These are phyloP conservation scores for Notodonta ziczac DNA, from an alignment of 2,888 invertebrate species.

Conservation along the genomic window DNA sequence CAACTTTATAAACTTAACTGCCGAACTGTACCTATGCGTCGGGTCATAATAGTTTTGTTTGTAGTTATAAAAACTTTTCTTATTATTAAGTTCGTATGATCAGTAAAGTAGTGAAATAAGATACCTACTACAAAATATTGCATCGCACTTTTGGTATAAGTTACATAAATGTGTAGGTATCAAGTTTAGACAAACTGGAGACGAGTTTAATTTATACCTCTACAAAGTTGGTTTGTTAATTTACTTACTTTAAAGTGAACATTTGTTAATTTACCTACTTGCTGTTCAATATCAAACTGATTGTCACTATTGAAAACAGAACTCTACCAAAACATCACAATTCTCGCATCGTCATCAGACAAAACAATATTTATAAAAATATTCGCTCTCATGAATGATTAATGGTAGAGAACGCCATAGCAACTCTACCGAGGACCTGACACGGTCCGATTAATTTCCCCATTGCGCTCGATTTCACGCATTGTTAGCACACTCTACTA, in stretches of 20 bases:
- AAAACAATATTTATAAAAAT: neutral
- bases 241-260: too few relatives aligned
- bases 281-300: too few relatives aligned
- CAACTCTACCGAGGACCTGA: conserved; percentile 9
- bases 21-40: conserved; percentile 47
- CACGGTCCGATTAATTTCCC: conserved; percentile 23
- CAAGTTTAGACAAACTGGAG: too few relatives aligned
- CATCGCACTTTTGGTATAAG: too few relatives aligned
- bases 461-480: conserved; percentile 18
- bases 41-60: conserved; percentile 44
- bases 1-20: conserved; percentile 62
- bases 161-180: too few relatives aligned
- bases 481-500: conserved; percentile 17
- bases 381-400: conserved; percentile 26
- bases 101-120: conserved; percentile 5
- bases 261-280: too few relatives aligned
- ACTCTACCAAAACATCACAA: too few relatives aligned
- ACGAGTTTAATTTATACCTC: too few relatives aligned
- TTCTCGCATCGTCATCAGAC: too few relatives aligned
- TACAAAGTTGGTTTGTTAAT: too few relatives aligned
- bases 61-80: conserved; percentile 40
- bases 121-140: neutral
- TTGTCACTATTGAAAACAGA: too few relatives aligned
- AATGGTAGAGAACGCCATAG: conserved; percentile 18
- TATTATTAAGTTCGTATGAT: conserved; percentile 37